phyloP scores from a whole-genome alignment of 2,888 invertebrate genomes.

The Sarcophaga subvicina region DNA sequence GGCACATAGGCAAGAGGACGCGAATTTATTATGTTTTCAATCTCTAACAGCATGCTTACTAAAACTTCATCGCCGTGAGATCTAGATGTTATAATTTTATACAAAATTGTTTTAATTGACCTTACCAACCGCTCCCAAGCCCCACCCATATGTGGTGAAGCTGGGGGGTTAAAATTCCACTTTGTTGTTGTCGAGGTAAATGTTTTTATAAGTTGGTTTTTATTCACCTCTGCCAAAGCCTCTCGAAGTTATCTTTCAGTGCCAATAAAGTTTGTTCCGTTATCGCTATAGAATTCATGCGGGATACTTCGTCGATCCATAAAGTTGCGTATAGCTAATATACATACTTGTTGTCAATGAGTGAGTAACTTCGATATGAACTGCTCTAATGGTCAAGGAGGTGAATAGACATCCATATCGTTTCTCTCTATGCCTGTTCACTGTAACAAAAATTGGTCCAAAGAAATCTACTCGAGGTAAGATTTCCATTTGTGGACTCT shows the following conservation, averaged over 20 bases:
- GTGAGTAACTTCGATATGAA: background rate
- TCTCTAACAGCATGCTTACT: constrained; percentile 10
- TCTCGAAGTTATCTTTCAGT: constrained; percentile 41
- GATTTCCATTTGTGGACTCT: no score
- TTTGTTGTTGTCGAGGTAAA: constrained; percentile 36
- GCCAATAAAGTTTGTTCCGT: constrained; percentile 51
- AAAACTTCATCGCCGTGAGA: constrained; percentile 25
- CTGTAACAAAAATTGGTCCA: constrained; percentile 16
- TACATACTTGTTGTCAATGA: constrained; percentile 5
- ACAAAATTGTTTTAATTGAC: constrained; percentile 35
- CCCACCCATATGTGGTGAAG: constrained; percentile 32
- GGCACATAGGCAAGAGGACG: no score
- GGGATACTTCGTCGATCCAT: constrained; percentile 43
- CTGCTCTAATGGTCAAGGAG: background rate
- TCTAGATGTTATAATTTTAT: constrained; percentile 7
- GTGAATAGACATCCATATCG: background rate
- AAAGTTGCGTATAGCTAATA: constrained; percentile 51
- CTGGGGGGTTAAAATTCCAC: constrained; percentile 50
- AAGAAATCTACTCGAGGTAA: no score
- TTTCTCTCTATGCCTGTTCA: constrained; percentile 1
- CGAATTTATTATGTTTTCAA: constrained; percentile 24
- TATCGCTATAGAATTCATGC: constrained; percentile 39
- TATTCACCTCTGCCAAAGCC: constrained; percentile 8
- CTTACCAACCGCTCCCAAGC: constrained; percentile 49
- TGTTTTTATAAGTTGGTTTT: constrained; percentile 11